phyloP scores from a whole-genome alignment of 2,797 vertebrate species.

The Myoxocephalus aenaeus region DNA sequence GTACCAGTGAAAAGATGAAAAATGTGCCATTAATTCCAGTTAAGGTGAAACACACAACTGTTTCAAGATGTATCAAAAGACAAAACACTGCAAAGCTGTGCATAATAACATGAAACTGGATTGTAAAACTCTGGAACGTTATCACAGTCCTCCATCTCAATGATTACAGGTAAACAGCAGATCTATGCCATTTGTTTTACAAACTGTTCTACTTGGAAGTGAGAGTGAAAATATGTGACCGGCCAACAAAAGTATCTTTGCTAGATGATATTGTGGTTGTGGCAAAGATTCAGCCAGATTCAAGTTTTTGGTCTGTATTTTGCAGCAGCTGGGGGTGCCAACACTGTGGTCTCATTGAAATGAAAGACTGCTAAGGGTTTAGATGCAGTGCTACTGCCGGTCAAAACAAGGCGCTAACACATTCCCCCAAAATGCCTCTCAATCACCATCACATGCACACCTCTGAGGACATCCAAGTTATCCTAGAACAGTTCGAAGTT shows the following conservation, averaged over 20 bases:
- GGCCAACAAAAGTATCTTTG: neutral
- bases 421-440: slow-evolving; percentile 18
- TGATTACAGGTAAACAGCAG: neutral
- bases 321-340: neutral
- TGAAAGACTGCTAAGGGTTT: slow-evolving; percentile 13
- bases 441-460: slow-evolving; percentile 37
- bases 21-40: neutral
- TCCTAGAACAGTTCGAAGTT: slow-evolving; percentile 52
- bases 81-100: neutral
- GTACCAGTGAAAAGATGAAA: neutral
- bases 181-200: neutral
- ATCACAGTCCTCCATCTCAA: neutral
- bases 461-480: slow-evolving; percentile 47
- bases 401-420: slow-evolving; percentile 19
- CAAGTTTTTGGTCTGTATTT: neutral
- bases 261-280: neutral
- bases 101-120: neutral
- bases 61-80: neutral
- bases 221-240: neutral
- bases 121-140: neutral
- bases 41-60: neutral
- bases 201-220: neutral
- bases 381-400: neutral
- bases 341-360: neutral
- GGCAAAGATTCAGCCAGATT: neutral